phyloP scores from a whole-genome alignment of 2,888 invertebrate genomes.

The Yponomeuta plumbellus region DNA sequence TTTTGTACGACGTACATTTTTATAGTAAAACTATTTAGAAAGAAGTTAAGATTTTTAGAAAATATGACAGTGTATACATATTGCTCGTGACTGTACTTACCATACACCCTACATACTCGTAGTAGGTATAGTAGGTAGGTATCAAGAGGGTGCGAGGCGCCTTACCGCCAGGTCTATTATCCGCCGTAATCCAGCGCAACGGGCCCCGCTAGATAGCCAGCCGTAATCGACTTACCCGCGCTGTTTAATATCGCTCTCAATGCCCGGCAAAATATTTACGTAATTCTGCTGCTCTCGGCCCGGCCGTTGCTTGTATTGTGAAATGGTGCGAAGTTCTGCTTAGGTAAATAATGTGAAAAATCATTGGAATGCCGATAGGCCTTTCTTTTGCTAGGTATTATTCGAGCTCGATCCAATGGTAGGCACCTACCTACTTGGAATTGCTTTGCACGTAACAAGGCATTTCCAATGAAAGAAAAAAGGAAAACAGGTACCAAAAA shows the following conservation, averaged over 20 bases:
- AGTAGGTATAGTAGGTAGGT: neutral
- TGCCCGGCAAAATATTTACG: slow-evolving; percentile 55
- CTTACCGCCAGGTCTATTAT: slow-evolving; percentile 38
- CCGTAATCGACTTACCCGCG: slow-evolving; percentile 56
- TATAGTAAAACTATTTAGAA: no score
- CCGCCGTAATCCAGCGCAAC: slow-evolving; percentile 48
- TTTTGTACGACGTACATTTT: no score
- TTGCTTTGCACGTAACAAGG: no score
- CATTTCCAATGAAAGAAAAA: no score
- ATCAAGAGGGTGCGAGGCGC: neutral
- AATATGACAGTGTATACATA: no score
- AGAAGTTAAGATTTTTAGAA: no score
- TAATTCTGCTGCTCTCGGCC: slow-evolving; percentile 38
- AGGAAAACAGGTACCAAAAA: no score
- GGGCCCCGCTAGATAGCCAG: slow-evolving; percentile 45
- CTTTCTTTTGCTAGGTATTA: neutral
- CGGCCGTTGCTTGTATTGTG: neutral
- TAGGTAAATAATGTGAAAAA: neutral
- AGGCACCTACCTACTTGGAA: no score
- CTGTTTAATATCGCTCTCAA: slow-evolving; percentile 59
- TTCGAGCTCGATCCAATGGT: neutral
- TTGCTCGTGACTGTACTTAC: no score
- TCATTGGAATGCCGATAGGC: neutral
- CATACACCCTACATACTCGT: no score
- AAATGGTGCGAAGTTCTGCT: neutral